Conservation (phyloP, 2,888 invertebrate genomes). For the Tetrapedia diversipes region DNA sequence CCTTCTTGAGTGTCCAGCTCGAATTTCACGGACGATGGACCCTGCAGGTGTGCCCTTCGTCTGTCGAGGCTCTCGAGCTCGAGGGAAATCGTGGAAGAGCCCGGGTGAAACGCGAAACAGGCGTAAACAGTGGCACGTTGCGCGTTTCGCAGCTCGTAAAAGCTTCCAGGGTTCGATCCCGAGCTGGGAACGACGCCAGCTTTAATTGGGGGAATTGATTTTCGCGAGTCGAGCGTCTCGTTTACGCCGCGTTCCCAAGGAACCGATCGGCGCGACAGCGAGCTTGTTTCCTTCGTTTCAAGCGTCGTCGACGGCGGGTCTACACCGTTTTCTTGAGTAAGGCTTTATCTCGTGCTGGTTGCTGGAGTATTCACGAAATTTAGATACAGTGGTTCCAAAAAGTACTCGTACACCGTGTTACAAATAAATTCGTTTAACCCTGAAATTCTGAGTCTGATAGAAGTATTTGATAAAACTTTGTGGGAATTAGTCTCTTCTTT, state of each 20-base stretch:
- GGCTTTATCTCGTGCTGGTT: no score
- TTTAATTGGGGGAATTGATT: constrained; percentile 18
- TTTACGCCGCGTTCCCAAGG: neutral
- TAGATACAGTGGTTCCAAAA: no score
- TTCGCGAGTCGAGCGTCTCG: neutral
- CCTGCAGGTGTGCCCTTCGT: neutral
- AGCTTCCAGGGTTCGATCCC: constrained; percentile 19
- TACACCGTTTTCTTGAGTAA: no score
- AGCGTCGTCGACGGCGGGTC: no score
- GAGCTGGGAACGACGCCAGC: neutral
- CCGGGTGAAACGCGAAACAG: constrained; percentile 16
- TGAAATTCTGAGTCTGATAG: no score
- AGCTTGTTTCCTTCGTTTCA: neutral
- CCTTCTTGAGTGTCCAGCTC: constrained; percentile 47
- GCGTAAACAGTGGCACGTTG: constrained; percentile 30
- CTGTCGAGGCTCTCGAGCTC: constrained; percentile 33
- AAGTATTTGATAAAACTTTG: no score
- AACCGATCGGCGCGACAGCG: no score
- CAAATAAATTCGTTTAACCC: no score
- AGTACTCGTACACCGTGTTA: no score
- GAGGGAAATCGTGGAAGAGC: constrained; percentile 43
- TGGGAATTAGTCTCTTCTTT: no score
- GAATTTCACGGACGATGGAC: constrained; percentile 65
- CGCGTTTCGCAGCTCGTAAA: constrained; percentile 25
- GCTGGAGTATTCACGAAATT: no score